Conservation (phyloP, 2,888 invertebrate genomes). For the Matsumyia berberina region DNA sequence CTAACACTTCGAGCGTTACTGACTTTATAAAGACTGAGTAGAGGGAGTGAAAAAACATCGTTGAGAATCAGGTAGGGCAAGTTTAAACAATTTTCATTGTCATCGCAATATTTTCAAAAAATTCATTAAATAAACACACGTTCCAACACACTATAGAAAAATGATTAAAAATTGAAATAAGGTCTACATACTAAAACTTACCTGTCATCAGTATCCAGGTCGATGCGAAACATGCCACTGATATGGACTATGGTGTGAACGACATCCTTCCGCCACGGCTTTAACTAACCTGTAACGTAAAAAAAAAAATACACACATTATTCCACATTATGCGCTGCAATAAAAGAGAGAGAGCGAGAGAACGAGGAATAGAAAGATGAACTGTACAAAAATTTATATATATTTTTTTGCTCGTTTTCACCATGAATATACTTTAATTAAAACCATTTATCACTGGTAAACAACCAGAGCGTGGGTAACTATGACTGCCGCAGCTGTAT, state of each 20-base stretch:
- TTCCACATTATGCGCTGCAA: neutral
- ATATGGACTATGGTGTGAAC: slow-evolving; percentile 14
- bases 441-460: slow-evolving; percentile 69
- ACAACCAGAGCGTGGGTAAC: slow-evolving; percentile 37
- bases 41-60: too few species aligned
- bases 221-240: neutral
- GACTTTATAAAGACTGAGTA: too few species aligned
- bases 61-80: too few species aligned
- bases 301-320: neutral
- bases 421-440: slow-evolving; percentile 61
- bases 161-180: too few species aligned
- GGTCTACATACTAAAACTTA: neutral
- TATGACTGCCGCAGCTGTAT: neutral
- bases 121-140: neutral
- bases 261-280: slow-evolving; percentile 22
- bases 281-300: slow-evolving; percentile 5
- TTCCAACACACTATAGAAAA: neutral
- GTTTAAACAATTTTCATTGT: neutral
- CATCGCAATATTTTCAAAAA: too few species aligned
- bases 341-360: neutral
- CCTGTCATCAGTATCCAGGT: slow-evolving; percentile 13
- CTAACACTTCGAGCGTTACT: too few species aligned
- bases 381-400: neutral
- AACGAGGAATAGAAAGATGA: neutral
- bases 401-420: slow-evolving; percentile 9